These are phyloP conservation scores for Ptychoptera albimana DNA, from an alignment of 2,888 invertebrate genomes.

Conservation along the genomic window DNA sequence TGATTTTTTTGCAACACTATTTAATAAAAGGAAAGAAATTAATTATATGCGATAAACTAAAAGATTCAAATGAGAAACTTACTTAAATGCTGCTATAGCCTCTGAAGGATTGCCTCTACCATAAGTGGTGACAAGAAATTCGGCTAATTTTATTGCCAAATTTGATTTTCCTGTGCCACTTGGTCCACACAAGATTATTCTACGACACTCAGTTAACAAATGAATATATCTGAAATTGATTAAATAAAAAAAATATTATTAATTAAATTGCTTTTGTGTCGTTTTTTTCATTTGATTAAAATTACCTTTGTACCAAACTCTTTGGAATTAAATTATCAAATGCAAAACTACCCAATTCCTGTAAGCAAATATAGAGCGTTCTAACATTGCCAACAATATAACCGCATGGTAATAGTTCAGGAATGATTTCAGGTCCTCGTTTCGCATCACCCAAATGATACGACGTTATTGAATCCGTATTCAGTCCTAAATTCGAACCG, in stretches of 20 bases:
- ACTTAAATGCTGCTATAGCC: constrained; percentile 88
- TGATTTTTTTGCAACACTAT: constrained; percentile 87
- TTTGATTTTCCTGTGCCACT: constrained; percentile 96
- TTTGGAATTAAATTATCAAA: constrained; percentile 94
- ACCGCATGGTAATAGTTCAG: constrained; percentile 84
- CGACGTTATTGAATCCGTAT: constrained; percentile 77
- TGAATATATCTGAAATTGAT: constrained; percentile 41
- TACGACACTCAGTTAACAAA: constrained; percentile 78
- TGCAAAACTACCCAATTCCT: constrained; percentile 71
- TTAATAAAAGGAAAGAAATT: constrained; percentile 12
- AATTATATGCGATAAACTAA: constrained; percentile 4
- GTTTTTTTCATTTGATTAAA: not conserved
- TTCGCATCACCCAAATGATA: constrained; percentile 88
- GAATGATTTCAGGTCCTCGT: constrained; percentile 61
- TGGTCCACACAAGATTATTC: constrained; percentile 91
- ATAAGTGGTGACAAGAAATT: constrained; percentile 74
- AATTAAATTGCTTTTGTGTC: too few relatives aligned
- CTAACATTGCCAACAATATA: constrained; percentile 81
- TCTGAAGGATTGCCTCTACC: constrained; percentile 71
- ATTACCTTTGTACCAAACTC: constrained; percentile 73
- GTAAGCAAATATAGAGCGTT: constrained; percentile 77
- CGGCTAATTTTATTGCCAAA: constrained; percentile 84
- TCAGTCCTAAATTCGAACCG: constrained; percentile 69
- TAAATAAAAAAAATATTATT: too few relatives aligned
- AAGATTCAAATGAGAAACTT: constrained; percentile 24